These are phyloP conservation scores for Vulpes vulpes DNA, from an alignment of 2,113 vertebrate genomes.

Conservation along the genomic window DNA sequence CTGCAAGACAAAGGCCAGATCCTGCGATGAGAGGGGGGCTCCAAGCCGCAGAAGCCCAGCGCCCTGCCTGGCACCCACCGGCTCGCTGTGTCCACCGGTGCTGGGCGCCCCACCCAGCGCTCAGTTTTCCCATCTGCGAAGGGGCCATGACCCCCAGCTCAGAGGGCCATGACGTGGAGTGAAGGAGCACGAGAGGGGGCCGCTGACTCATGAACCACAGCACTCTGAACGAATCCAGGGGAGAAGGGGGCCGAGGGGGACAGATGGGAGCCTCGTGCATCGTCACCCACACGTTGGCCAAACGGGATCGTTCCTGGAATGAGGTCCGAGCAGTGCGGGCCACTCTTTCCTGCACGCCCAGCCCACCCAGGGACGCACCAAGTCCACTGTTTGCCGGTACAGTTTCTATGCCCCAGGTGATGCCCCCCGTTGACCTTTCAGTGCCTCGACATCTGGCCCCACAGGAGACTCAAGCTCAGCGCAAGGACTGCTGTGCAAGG, in stretches of 20 bases:
- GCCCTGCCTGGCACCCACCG: neutral
- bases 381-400: neutral
- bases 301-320: rapidly evolving
- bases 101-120: neutral
- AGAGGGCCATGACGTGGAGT: too few species aligned
- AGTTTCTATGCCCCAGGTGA: neutral
- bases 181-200: neutral
- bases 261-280: too few species aligned
- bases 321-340: rapidly evolving
- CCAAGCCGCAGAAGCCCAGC: neutral
- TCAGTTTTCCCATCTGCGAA: neutral
- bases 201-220: neutral
- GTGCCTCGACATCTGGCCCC: neutral
- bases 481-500: neutral
- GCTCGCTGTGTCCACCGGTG: neutral
- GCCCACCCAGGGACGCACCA: neutral
- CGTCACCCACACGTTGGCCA: neutral
- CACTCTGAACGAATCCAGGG: neutral
- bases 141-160: neutral
- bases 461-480: neutral
- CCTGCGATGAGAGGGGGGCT: neutral
- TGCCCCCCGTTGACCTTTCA: neutral
- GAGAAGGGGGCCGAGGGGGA: neutral
- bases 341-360: neutral
- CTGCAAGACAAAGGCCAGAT: constrained; percentile 87